Evolutionary conservation across 2,888 invertebrate species (phyloP).

Genomic region (Spatulosminthurus flaviceps): DNA sequence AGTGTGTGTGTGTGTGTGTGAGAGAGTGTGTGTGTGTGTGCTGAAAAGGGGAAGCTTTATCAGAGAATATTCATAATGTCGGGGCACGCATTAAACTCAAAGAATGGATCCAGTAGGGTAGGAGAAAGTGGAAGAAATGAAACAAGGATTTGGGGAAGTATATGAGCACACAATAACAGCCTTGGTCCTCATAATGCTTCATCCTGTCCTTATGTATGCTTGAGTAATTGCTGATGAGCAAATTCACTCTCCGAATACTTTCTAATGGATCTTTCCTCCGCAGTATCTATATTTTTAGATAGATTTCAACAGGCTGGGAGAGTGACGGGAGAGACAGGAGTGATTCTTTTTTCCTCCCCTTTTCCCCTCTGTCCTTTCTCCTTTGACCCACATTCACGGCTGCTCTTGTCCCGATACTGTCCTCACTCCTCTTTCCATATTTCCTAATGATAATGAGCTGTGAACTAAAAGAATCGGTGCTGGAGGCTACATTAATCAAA

Average conservation of each 20-base stretch:
- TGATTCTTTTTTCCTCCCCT: not conserved
- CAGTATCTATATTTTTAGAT: not conserved
- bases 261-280: not conserved
- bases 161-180: no score
- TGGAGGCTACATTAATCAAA: conserved; percentile 44
- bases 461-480: conserved; percentile 40
- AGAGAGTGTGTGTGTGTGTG: not conserved
- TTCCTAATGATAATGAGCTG: conserved; percentile 33
- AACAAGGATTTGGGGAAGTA: not conserved
- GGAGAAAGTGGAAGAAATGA: not conserved
- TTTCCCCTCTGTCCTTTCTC: not conserved
- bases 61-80: conserved; percentile 18
- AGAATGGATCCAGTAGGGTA: not conserved
- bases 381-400: not conserved
- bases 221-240: conserved; percentile 13
- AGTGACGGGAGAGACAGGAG: not conserved
- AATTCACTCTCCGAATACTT: not conserved
- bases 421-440: not conserved
- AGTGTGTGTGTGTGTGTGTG: not conserved
- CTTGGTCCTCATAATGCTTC: no score
- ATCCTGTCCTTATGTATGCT: not conserved
- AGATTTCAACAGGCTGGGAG: not conserved
- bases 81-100: conserved; percentile 2
- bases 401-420: not conserved
- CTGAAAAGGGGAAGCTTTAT: not conserved